Evolutionary conservation across 2,113 vertebrate genomes (phyloP).

Genomic region (Isichthys henryi): DNA sequence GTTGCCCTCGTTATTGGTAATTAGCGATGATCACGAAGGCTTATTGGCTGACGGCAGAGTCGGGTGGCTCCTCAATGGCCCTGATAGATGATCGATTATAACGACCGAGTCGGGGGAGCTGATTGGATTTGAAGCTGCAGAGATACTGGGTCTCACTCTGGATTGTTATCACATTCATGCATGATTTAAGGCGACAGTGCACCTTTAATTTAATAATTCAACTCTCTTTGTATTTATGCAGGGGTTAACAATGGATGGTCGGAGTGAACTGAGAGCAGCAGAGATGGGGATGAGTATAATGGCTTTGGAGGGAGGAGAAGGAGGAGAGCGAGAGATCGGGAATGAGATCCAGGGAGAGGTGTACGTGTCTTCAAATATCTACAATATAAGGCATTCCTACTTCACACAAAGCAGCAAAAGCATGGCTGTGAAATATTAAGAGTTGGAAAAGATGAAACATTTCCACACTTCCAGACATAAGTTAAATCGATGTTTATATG

Average conservation of each 20-base stretch:
- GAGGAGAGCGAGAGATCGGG: not conserved
- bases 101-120: constrained; percentile 59
- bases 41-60: constrained; percentile 61
- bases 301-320: constrained; percentile 1
- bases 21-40: constrained; percentile 67
- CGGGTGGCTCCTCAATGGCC: constrained; percentile 58
- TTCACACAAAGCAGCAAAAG: not conserved
- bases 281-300: constrained; percentile 40
- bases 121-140: constrained; percentile 65
- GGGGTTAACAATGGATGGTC: constrained; percentile 51
- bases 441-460: not conserved
- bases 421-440: not conserved
- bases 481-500: not conserved
- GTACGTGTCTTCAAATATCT: not conserved
- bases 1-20: constrained; percentile 57
- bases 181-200: constrained; percentile 63
- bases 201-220: constrained; percentile 62
- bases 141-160: constrained; percentile 42
- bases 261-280: constrained; percentile 42
- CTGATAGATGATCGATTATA: constrained; percentile 71
- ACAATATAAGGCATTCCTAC: not conserved
- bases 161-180: constrained; percentile 66
- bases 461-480: not conserved
- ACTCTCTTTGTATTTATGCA: constrained; percentile 63
- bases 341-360: not conserved